Evolutionary conservation across 92 coral and sea anemone species (phyloP).

Genomic region (Parazoanthus darwini): DNA sequence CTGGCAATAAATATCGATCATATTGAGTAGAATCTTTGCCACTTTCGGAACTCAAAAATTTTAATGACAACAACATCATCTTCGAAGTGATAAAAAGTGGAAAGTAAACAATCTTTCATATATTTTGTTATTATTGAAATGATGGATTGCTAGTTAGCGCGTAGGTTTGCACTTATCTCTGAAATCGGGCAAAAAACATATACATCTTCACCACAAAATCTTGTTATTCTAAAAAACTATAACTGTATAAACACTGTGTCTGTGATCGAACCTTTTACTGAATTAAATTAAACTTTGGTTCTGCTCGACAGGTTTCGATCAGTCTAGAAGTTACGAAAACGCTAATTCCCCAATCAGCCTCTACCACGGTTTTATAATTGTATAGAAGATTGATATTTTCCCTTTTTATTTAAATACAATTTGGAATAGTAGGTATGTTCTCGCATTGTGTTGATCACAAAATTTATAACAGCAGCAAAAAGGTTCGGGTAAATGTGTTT

Average conservation of each 20-base stretch:
- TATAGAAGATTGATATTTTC: background rate
- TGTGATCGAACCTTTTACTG: no score
- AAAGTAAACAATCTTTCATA: background rate
- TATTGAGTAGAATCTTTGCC: no score
- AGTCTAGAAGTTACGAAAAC: background rate
- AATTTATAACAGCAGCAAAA: no score
- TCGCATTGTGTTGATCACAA: background rate
- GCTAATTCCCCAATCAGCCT: no score
- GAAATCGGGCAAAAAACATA: background rate
- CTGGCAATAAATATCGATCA: background rate
- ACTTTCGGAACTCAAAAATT: background rate
- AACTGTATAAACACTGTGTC: no score
- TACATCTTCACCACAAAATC: no score
- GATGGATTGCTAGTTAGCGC: conserved; percentile 3
- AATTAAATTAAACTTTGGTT: background rate
- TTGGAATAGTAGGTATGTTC: background rate
- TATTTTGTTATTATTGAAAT: conserved; percentile 8
- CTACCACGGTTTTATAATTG: no score
- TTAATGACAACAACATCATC: background rate
- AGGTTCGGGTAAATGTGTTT: background rate
- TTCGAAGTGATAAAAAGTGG: background rate
- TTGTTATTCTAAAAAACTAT: no score
- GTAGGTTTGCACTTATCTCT: background rate
- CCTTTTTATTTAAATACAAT: no score
- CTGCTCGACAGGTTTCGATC: background rate